Percentiles rank a stretch among this genome's conserved stretches.
These are phyloP conservation scores for Rhabdomys dilectus DNA, from an alignment of 2,113 vertebrate species.

Conservation along the genomic window DNA sequence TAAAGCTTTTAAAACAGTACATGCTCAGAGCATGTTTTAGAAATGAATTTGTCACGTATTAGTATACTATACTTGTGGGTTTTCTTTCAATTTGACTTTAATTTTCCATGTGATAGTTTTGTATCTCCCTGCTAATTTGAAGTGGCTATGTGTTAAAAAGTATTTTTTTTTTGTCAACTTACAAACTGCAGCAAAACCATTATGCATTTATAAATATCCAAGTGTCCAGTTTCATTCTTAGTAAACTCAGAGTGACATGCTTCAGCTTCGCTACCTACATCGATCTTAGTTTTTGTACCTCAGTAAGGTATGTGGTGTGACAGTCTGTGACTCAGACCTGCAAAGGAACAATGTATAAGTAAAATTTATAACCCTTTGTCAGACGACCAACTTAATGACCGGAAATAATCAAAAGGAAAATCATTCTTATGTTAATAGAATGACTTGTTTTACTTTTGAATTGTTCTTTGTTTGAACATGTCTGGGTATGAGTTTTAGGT, in stretches of 20 bases:
- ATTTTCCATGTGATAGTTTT: constrained; percentile 46
- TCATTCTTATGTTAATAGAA: constrained; percentile 65
- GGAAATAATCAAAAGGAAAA: constrained; percentile 56
- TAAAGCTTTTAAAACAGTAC: constrained; percentile 51
- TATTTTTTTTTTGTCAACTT: constrained; percentile 10
- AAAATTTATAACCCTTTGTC: constrained; percentile 52
- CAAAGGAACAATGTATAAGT: constrained; percentile 61
- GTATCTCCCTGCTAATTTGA: constrained; percentile 54
- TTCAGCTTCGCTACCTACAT: constrained; percentile 73
- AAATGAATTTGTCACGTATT: constrained; percentile 30
- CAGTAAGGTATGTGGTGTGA: constrained; percentile 55
- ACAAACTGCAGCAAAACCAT: not conserved
- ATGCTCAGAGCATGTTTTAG: constrained; percentile 19
- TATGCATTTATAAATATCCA: constrained; percentile 7
- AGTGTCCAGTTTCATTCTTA: constrained; percentile 78
- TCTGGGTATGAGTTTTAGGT: constrained; percentile 35
- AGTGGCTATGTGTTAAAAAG: not conserved
- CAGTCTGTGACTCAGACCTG: constrained; percentile 59
- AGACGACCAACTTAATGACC: not conserved
- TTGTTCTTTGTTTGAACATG: constrained; percentile 44
- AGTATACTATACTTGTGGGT: not conserved
- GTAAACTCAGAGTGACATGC: constrained; percentile 83
- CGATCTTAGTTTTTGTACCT: constrained; percentile 75
- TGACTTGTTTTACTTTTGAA: constrained; percentile 51
- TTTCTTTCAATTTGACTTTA: constrained; percentile 54